Conservation (phyloP, 92 coral and sea anemone genomes). For the Epizoanthus stellaris region DNA sequence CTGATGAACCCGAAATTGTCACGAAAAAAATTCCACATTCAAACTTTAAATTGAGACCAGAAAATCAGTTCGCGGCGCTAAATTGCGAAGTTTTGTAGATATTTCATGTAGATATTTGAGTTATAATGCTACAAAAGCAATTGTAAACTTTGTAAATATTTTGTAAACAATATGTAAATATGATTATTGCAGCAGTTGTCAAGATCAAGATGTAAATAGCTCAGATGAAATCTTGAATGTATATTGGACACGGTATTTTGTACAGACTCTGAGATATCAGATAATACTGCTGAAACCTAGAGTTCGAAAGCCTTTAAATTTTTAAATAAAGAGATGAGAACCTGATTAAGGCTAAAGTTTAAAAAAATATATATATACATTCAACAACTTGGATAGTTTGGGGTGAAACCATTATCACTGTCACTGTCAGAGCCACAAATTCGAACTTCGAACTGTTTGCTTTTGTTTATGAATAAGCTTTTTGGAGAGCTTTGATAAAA, state of each 20-base stretch:
- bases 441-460: not conserved
- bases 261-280: conserved; percentile 9
- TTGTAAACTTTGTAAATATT: conserved; percentile 34
- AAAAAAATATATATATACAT: too few species aligned
- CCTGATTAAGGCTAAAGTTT: not conserved
- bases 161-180: conserved; percentile 47
- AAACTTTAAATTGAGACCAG: not conserved
- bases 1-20: not conserved
- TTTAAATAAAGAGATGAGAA: conserved; percentile 16
- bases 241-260: conserved; percentile 31
- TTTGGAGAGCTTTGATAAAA: too few species aligned
- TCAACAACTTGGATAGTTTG: not conserved
- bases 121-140: not conserved
- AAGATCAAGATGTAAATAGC: conserved; percentile 14
- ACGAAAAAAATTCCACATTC: conserved; percentile 1
- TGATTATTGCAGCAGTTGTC: not conserved
- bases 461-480: too few species aligned
- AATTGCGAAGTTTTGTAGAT: conserved; percentile 20
- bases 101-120: conserved; percentile 36
- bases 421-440: too few species aligned
- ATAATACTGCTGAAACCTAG: not conserved
- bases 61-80: conserved; percentile 1
- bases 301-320: not conserved
- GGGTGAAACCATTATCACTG: too few species aligned
- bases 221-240: not conserved